Evolutionary conservation across 2,113 vertebrate species (phyloP).

Genomic region (Fregetta grallaria): DNA sequence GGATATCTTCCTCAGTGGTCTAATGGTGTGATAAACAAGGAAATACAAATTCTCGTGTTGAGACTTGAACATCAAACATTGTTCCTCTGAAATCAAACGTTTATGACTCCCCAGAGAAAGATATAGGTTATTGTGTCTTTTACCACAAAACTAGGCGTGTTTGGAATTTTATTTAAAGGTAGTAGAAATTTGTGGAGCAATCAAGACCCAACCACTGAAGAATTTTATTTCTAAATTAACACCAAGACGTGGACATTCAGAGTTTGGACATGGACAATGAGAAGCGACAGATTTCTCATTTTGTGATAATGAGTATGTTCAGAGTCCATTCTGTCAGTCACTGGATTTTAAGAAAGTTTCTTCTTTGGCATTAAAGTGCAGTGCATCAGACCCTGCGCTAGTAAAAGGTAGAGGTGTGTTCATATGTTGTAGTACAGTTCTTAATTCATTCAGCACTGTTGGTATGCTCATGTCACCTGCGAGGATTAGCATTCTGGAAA

Average conservation of each 20-base stretch:
- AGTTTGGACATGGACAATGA: neutral
- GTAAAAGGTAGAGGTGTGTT: neutral
- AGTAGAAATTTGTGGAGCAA: neutral
- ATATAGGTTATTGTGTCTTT: neutral
- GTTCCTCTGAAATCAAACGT: neutral
- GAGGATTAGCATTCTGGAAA: constrained; percentile 3
- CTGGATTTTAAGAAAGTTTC: neutral
- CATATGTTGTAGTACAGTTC: neutral
- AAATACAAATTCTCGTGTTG: neutral
- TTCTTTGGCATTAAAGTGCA: neutral
- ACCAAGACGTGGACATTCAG: neutral
- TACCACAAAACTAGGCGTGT: neutral
- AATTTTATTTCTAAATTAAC: neutral
- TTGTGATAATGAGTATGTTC: neutral
- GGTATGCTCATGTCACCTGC: neutral
- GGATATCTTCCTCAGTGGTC: neutral
- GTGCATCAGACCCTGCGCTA: neutral
- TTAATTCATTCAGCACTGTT: neutral
- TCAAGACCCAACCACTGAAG: neutral
- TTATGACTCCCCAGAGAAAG: neutral
- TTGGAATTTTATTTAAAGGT: constrained; percentile 8
- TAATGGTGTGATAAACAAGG: neutral
- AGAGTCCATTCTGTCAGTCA: neutral
- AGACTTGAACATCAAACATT: neutral
- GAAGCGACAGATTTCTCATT: neutral